Conservation (phyloP, 1,140 invertebrate genomes). For the Rhyzopertha dominica region DNA sequence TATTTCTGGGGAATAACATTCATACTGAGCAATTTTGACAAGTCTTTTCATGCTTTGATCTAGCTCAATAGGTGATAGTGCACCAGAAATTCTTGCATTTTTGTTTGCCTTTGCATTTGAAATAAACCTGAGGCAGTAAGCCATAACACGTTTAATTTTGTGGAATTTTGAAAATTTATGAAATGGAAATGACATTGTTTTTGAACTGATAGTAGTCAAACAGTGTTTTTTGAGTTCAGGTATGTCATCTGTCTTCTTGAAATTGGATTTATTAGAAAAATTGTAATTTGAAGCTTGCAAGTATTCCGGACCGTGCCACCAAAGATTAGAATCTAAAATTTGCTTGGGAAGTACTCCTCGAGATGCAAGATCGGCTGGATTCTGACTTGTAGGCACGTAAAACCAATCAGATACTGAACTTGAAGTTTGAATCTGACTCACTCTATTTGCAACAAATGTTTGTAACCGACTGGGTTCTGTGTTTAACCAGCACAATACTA, state of each 20-base stretch:
- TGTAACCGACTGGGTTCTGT: conserved; percentile 28
- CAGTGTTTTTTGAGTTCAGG: conserved; percentile 5
- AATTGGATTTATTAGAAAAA: conserved; percentile 13
- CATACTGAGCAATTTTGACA: conserved; percentile 5
- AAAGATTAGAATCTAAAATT: conserved; percentile 13
- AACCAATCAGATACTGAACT: conserved; percentile 21
- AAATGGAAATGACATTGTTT: conserved; percentile 11
- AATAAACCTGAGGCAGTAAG: conserved; percentile 15
- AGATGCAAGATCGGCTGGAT: conserved; percentile 35
- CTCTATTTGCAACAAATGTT: conserved; percentile 32
- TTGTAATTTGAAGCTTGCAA: conserved; percentile 1
- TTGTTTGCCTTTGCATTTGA: conserved; percentile 5
- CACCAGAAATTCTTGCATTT: background rate
- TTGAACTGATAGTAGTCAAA: conserved; percentile 5
- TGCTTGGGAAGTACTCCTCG: conserved; percentile 20
- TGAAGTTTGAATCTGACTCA: conserved; percentile 26
- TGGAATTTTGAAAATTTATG: conserved; percentile 4
- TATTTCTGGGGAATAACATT: conserved; percentile 18
- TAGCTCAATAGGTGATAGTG: conserved; percentile 13
- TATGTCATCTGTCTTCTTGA: conserved; percentile 14
- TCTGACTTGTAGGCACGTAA: conserved; percentile 29
- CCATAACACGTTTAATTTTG: conserved; percentile 12
- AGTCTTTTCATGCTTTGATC: background rate
- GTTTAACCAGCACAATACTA: conserved; percentile 18
- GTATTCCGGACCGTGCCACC: conserved; percentile 22